Percentiles rank a stretch among this genome's conserved stretches.
phyloP scores from a whole-genome alignment of 2,797 vertebrate species.

The Hybognathus amarus region DNA sequence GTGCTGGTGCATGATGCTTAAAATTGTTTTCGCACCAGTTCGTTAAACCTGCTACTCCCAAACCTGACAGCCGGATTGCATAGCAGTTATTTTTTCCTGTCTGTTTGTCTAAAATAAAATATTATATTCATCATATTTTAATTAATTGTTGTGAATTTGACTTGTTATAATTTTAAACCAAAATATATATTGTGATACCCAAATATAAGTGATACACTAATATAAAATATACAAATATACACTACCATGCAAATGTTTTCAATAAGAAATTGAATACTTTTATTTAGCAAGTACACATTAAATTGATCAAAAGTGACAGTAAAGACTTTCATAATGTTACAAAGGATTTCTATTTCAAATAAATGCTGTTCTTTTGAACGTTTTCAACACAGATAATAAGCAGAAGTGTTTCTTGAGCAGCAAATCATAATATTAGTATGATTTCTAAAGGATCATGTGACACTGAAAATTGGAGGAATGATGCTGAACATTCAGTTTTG shows the following conservation, averaged over 20 bases:
- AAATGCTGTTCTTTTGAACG: not conserved
- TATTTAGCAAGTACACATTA: not conserved
- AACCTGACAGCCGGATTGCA: not conserved
- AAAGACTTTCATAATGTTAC: not conserved
- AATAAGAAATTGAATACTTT: not conserved
- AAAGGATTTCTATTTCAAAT: not conserved
- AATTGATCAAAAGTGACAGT: not conserved
- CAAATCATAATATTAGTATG: not conserved
- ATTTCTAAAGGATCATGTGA: not conserved
- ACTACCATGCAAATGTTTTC: not conserved
- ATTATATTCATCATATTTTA: not conserved
- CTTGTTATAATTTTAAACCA: not conserved
- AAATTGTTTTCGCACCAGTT: not conserved
- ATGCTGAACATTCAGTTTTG: not conserved
- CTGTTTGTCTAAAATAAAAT: not conserved
- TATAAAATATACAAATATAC: too few species aligned
- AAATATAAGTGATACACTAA: not conserved
- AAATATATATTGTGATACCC: not conserved
- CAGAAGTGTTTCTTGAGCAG: not conserved
- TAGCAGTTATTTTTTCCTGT: not conserved
- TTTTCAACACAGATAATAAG: not conserved
- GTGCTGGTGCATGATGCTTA: not conserved
- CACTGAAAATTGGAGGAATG: not conserved
- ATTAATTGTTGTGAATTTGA: not conserved
- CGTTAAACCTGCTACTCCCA: not conserved